These are phyloP conservation scores for Lasioglossum oenotherae DNA, from an alignment of 2,888 invertebrate genomes.

Conservation along the genomic window DNA sequence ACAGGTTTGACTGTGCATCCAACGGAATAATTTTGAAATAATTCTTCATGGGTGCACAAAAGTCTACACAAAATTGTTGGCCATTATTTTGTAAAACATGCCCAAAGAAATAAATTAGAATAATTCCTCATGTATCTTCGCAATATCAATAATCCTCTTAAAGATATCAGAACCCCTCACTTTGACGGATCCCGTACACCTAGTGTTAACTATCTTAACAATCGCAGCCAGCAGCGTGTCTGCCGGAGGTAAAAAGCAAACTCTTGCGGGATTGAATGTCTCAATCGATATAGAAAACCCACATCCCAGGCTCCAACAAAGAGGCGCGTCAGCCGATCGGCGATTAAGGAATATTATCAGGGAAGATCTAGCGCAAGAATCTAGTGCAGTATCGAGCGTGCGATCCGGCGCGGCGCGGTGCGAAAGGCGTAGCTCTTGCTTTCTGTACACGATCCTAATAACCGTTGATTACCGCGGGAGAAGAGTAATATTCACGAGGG, in stretches of 20 bases:
- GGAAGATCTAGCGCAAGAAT: constrained; percentile 32
- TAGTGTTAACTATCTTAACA: neutral
- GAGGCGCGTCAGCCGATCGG: neutral
- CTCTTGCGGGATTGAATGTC: neutral
- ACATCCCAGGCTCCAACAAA: neutral
- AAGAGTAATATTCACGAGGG: constrained; percentile 49
- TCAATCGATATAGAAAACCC: constrained; percentile 5
- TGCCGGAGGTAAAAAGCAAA: neutral
- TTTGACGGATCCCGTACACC: neutral
- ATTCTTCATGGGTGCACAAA: too few species aligned
- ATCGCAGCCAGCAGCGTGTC: neutral
- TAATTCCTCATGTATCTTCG: too few species aligned
- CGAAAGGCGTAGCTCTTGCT: constrained; percentile 58
- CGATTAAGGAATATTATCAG: constrained; percentile 20
- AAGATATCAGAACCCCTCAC: too few species aligned
- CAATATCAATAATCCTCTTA: too few species aligned
- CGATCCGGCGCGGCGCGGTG: constrained; percentile 1
- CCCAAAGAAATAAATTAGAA: too few species aligned
- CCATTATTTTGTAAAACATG: too few species aligned
- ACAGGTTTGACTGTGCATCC: too few species aligned
- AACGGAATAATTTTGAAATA: too few species aligned
- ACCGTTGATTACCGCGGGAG: constrained; percentile 55
- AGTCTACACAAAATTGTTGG: too few species aligned
- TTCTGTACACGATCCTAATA: constrained; percentile 59
- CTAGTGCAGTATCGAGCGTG: constrained; percentile 38